Evolutionary conservation across 2,113 vertebrate species (phyloP).

Genomic region (Urocynchramus pylzowi): DNA sequence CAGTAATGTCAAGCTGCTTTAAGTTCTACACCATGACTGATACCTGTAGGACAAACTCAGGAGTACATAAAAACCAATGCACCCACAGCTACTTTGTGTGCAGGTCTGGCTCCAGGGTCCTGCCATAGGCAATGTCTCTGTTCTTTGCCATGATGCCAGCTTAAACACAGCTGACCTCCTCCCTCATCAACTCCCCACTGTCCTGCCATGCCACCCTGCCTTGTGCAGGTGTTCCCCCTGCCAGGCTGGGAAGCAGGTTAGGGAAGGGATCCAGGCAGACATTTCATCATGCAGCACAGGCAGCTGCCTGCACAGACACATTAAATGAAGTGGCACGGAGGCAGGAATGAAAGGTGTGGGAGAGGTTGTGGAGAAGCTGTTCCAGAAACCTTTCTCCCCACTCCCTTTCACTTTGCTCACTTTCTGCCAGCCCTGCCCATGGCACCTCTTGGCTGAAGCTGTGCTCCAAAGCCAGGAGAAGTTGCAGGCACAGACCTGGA

Average conservation of each 20-base stretch:
- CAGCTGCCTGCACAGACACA: neutral
- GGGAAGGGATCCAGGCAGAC: neutral
- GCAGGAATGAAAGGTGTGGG: neutral
- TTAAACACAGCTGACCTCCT: neutral
- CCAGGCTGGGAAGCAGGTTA: neutral
- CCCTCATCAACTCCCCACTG: neutral
- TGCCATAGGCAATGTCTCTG: neutral
- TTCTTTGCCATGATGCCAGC: neutral
- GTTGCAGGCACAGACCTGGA: neutral
- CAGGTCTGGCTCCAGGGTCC: neutral
- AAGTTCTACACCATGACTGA: neutral
- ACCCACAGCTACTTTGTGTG: neutral
- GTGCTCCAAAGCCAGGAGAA: neutral
- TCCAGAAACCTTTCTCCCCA: neutral
- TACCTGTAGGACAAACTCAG: neutral
- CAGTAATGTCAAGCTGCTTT: neutral
- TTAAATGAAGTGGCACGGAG: neutral
- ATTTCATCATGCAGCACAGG: neutral
- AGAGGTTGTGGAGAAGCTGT: neutral
- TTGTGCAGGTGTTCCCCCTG: neutral
- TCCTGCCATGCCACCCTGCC: neutral
- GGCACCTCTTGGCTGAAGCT: neutral
- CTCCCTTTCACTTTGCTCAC: neutral
- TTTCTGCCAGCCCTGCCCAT: neutral
- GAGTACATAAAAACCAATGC: neutral